Evolutionary conservation across 2,797 vertebrate species (phyloP).

Genomic region (Phaenicophaeus curvirostris): DNA sequence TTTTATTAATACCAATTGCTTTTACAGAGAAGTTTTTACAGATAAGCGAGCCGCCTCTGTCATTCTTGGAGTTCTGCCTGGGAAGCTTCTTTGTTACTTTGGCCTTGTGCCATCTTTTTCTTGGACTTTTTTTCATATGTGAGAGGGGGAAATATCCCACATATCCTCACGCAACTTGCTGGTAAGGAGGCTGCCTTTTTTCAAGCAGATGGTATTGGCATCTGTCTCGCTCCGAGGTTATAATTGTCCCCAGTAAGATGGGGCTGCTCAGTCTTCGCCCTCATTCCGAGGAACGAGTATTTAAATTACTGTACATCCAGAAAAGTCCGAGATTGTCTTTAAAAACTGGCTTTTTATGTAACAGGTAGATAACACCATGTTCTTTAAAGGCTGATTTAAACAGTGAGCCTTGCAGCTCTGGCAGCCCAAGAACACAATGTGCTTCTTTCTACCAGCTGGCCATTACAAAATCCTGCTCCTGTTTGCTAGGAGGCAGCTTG

Average conservation of each 20-base stretch:
- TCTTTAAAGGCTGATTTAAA: conserved; percentile 13
- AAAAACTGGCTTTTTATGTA: neutral
- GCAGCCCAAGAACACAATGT: neutral
- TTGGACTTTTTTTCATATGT: neutral
- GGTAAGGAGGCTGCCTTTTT: neutral
- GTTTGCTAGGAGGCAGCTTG: neutral
- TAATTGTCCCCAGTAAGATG: conserved; percentile 6
- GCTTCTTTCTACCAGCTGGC: conserved; percentile 32
- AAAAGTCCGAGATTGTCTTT: neutral
- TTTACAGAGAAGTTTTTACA: neutral
- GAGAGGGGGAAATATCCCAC: neutral
- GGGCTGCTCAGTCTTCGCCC: conserved; percentile 14
- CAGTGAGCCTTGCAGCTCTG: neutral
- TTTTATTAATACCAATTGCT: neutral
- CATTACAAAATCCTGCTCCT: neutral
- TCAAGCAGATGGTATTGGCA: conserved; percentile 49
- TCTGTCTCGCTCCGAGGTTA: conserved; percentile 28
- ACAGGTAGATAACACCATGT: neutral
- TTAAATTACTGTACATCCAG: neutral
- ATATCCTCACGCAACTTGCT: neutral
- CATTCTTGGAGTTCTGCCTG: neutral
- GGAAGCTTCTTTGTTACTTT: neutral
- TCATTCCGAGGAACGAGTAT: neutral
- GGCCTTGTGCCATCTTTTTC: neutral
- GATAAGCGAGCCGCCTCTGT: neutral